These are phyloP conservation scores for Leptoteleia sp. DNA, from an alignment of 1,140 invertebrate species.

Conservation along the genomic window DNA sequence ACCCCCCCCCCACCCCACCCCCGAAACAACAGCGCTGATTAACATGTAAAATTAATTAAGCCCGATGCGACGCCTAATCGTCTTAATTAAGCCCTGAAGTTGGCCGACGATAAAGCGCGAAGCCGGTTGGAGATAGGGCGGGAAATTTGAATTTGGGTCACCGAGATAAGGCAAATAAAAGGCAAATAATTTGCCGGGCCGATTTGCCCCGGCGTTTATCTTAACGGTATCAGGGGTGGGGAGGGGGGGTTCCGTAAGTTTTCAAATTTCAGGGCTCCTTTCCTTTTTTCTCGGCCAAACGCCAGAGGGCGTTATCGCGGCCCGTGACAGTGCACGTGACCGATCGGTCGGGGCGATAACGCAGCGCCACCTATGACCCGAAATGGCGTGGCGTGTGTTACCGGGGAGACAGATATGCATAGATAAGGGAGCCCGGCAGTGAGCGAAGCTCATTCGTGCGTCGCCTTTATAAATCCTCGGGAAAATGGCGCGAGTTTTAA, in stretches of 20 bases:
- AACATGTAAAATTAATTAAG: slow-evolving; percentile 49
- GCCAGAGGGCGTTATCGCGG: slow-evolving; percentile 6
- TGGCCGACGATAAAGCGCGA: slow-evolving; percentile 20
- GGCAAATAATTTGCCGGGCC: no score
- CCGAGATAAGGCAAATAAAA: slow-evolving; percentile 10
- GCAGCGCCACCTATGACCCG: slow-evolving; percentile 45
- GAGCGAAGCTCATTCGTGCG: slow-evolving; percentile 64
- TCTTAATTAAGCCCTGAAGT: slow-evolving; percentile 35
- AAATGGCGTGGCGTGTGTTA: slow-evolving; percentile 43
- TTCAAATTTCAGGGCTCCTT: slow-evolving; percentile 22
- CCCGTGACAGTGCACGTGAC: slow-evolving; percentile 40
- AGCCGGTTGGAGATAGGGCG: no score
- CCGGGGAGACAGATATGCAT: slow-evolving; percentile 31
- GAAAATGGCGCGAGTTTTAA: slow-evolving; percentile 52
- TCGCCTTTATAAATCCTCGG: slow-evolving; percentile 65
- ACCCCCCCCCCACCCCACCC: neutral
- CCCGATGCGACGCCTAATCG: slow-evolving; percentile 15
- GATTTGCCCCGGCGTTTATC: slow-evolving; percentile 21
- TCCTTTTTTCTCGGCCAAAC: neutral
- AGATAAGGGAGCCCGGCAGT: slow-evolving; percentile 61
- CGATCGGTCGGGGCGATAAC: slow-evolving; percentile 51
- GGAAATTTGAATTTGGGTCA: slow-evolving; percentile 21
- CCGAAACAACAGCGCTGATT: neutral
- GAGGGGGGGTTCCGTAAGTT: slow-evolving; percentile 39
- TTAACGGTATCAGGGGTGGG: slow-evolving; percentile 3